Evolutionary conservation across 2,797 vertebrate species (phyloP), one percentile per base, ranked within the genome.

Genomic region (Chelmon rostratus): DNA sequence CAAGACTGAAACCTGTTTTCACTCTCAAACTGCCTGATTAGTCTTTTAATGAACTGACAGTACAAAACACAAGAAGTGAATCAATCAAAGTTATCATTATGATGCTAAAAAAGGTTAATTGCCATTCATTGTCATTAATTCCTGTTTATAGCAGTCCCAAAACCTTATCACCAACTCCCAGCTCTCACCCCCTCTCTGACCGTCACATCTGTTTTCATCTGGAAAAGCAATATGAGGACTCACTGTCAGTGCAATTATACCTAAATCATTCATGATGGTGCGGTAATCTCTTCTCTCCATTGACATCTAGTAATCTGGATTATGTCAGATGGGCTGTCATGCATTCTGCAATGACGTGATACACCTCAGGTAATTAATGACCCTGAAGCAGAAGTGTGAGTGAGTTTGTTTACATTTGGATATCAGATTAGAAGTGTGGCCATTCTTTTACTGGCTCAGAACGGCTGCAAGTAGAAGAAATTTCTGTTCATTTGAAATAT

Each of bases 281-380:
- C 78, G 19, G 65, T 93, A 93, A 92, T 90, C 89, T 81, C 73
- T 37, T 12, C 79, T 91, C 84, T 89, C 82, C 52, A 56, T 62
- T 88, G 78, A 86, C 88, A 89, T 91, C 67, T 19, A 56, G 71
- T 93, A 91, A 91, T 94, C 89, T 92, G 89, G 92, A 94, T 95
- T 94, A 92, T 83, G 84, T 90, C 84, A 84, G 70, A 71, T 80
- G 58, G 57, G 37, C 80, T 76, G 83, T 78, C 85, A 89, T 19
- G 2, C 68, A 75, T 81, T 82, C 77, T 86, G 61, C 78, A 74
- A 57, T 81, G 78, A 78, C 46, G 18, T 6, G 37, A 75, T 76
- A 68, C 50, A 79, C 79, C 67, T 38, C 73, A 81, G 86, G 65
- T 86, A 89, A 90, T 91, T 87, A 90, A 76, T 77, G 9, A 78